A percentile compares a stretch with the other conserved stretches of the same genome.
Evolutionary conservation across 2,113 vertebrate genomes (phyloP).

Genomic region (Polypterus senegalus): DNA sequence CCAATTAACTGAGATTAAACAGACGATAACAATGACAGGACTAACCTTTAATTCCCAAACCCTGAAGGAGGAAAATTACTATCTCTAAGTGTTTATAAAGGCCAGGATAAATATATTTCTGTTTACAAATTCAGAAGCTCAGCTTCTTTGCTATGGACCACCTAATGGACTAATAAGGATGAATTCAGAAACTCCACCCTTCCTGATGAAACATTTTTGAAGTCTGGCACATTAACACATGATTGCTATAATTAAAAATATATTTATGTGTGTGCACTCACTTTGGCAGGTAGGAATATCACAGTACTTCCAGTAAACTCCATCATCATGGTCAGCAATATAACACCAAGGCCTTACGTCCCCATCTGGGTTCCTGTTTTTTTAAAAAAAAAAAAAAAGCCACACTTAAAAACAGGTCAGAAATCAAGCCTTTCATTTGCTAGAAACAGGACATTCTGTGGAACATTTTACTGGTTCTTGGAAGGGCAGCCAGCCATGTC

Average conservation of each 20-base stretch:
- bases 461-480: conserved; percentile 5
- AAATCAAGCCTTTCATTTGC: neutral
- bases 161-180: no score
- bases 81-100: no score
- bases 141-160: no score
- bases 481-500: conserved; percentile 20
- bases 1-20: no score
- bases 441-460: neutral
- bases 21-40: no score
- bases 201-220: neutral
- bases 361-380: conserved; percentile 79
- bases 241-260: neutral
- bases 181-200: neutral
- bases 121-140: no score
- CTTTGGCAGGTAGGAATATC: conserved; percentile 85
- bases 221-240: neutral
- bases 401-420: neutral
- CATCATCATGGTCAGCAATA: conserved; percentile 79
- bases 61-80: no score
- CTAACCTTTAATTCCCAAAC: no score
- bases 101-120: no score
- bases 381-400: conserved; percentile 10
- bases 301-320: conserved; percentile 91
- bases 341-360: conserved; percentile 96
- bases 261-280: conserved; percentile 42